Conservation (phyloP, 2,113 vertebrate species). For the Martes martes region DNA sequence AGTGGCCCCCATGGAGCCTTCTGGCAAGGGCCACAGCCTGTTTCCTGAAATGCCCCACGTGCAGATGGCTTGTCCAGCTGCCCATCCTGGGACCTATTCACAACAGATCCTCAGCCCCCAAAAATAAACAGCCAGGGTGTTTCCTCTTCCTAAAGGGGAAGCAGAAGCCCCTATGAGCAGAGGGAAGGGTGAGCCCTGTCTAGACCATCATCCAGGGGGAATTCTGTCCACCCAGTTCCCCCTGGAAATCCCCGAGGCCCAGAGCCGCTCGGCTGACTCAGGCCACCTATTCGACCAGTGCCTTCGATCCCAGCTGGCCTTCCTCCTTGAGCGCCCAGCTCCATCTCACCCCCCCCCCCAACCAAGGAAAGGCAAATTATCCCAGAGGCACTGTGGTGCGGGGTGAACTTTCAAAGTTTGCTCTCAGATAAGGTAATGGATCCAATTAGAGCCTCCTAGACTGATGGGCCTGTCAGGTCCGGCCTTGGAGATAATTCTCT, state of each 20-base stretch:
- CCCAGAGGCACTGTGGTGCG: neutral
- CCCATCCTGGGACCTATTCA: conserved; percentile 57
- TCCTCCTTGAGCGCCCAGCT: neutral
- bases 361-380: neutral
- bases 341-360: neutral
- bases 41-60: neutral
- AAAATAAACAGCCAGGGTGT: conserved; percentile 68
- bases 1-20: neutral
- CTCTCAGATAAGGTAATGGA: neutral
- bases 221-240: conserved; percentile 79
- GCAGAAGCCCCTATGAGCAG: conserved; percentile 75
- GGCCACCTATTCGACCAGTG: conserved; percentile 43
- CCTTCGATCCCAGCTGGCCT: neutral
- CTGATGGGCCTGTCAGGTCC: neutral
- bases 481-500: neutral
- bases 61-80: neutral
- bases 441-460: neutral
- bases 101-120: conserved; percentile 68
- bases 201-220: conserved; percentile 87
- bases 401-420: neutral
- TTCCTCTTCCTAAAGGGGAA: conserved; percentile 84
- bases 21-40: neutral
- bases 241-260: conserved; percentile 82
- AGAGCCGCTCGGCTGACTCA: conserved; percentile 80
- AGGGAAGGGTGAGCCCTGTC: conserved; percentile 79